Conservation (phyloP, 2,113 vertebrate genomes). For the Casuarius casuarius region DNA sequence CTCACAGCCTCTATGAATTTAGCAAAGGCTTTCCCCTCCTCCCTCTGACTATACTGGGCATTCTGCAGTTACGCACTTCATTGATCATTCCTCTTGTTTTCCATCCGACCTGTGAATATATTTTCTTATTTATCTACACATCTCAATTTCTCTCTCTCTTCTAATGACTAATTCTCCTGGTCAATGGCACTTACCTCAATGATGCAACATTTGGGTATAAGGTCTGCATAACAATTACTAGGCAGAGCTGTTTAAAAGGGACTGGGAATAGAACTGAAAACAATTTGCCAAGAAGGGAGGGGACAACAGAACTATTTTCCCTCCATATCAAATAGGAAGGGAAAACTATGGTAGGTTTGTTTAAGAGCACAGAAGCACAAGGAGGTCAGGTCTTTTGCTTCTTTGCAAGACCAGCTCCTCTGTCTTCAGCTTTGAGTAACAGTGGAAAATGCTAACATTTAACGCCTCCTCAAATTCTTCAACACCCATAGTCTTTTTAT, state of each 20-base stretch:
- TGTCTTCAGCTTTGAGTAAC: background rate
- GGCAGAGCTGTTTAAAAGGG: background rate
- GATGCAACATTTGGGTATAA: background rate
- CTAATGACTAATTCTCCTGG: background rate
- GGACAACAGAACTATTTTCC: background rate
- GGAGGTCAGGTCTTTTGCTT: background rate
- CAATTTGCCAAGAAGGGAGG: background rate
- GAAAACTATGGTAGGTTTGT: background rate
- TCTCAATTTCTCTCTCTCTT: background rate
- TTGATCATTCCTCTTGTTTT: background rate
- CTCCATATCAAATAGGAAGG: background rate
- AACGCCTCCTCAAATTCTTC: background rate
- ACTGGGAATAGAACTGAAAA: background rate
- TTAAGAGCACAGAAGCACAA: background rate
- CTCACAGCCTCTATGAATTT: background rate
- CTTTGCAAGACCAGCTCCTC: too few species aligned
- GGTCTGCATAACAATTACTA: background rate
- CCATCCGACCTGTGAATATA: background rate
- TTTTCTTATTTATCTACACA: background rate
- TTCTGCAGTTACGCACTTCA: background rate
- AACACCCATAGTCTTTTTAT: background rate
- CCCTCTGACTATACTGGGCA: too few species aligned
- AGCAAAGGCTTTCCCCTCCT: background rate
- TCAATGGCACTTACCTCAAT: background rate
- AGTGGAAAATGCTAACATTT: background rate